These are phyloP conservation scores for Rattus rattus DNA, from an alignment of 2,113 vertebrate genomes.

Conservation along the genomic window DNA sequence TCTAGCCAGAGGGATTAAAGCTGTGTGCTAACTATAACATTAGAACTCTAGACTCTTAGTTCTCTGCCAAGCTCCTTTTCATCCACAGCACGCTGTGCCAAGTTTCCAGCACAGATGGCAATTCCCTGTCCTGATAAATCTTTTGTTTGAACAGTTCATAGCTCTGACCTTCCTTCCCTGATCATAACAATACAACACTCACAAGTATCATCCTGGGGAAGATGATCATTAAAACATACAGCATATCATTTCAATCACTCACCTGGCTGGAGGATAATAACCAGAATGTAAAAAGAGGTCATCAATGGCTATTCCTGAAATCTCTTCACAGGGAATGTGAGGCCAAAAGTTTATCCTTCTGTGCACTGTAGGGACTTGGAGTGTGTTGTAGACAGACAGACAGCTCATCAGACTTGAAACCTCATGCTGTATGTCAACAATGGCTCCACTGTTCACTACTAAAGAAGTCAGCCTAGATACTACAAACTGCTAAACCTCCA, in stretches of 20 bases:
- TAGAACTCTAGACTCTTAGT: neutral
- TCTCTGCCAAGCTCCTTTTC: neutral
- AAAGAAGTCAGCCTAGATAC: neutral
- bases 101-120: neutral
- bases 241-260: constrained; percentile 44
- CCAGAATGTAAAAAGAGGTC: neutral
- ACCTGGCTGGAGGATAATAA: constrained; percentile 53
- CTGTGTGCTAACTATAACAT: no score
- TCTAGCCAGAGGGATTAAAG: no score
- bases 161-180: neutral
- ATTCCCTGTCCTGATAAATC: neutral
- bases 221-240: neutral
- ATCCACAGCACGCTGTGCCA: neutral
- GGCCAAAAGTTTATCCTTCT: neutral
- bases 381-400: neutral
- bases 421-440: neutral
- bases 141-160: neutral
- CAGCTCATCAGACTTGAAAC: neutral
- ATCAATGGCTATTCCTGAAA: neutral
- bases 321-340: neutral
- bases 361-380: neutral
- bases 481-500: neutral
- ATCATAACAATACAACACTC: neutral
- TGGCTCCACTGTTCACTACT: neutral
- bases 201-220: neutral